Evolutionary conservation across 2,888 invertebrate genomes (phyloP).

Genomic region (Polyploca ridens): DNA sequence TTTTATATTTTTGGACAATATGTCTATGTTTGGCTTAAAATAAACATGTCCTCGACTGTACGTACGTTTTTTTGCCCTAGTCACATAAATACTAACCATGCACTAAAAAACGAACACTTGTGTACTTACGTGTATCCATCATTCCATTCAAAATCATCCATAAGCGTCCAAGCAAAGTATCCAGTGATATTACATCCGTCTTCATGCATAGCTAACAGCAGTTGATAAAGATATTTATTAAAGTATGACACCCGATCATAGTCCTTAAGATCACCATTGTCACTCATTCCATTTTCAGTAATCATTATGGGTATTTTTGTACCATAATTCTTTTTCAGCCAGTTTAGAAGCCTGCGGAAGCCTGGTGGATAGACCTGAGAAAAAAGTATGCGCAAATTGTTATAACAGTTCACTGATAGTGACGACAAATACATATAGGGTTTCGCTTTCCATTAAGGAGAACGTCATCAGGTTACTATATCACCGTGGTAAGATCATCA

Average conservation of each 20-base stretch:
- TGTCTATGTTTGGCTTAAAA: too few relatives aligned
- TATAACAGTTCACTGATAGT: too few relatives aligned
- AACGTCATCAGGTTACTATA: too few relatives aligned
- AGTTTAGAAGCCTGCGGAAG: conserved; percentile 85
- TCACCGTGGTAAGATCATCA: too few relatives aligned
- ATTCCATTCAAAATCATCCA: conserved; percentile 87
- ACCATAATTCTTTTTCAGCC: conserved; percentile 85
- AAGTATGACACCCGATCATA: conserved; percentile 81
- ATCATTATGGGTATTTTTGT: conserved; percentile 82
- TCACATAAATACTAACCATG: too few relatives aligned
- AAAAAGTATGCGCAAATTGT: conserved; percentile 15
- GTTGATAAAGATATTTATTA: conserved; percentile 73
- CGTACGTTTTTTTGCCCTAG: too few relatives aligned
- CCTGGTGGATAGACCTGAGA: conserved; percentile 86
- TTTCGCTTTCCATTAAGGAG: too few relatives aligned
- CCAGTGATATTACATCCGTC: conserved; percentile 77
- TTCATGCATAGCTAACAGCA: conserved; percentile 65
- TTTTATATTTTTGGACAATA: too few relatives aligned
- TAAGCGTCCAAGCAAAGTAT: conserved; percentile 85
- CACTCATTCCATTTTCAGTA: conserved; percentile 85
- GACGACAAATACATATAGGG: too few relatives aligned
- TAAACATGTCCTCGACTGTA: too few relatives aligned
- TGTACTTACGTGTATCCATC: conserved; percentile 73
- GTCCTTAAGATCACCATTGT: conserved; percentile 67
- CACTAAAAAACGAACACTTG: conserved; percentile 17